Percentiles rank a stretch among this genome's conserved stretches.
Evolutionary conservation across 1,140 invertebrate genomes (phyloP).

Genomic region (Mylabris phalerata): DNA sequence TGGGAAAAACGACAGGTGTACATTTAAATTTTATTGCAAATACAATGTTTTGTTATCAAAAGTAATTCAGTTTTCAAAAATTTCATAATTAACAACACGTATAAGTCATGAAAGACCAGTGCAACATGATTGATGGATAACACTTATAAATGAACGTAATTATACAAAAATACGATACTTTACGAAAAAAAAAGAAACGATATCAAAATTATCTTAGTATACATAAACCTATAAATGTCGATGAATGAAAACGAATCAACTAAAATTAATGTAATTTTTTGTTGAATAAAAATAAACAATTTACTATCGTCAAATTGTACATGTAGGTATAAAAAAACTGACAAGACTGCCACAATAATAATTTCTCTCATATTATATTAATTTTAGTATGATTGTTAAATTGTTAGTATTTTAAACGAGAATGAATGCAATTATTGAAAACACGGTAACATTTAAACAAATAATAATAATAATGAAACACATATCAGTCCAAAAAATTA

Average conservation of each 20-base stretch:
- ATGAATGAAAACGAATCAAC: conserved; percentile 7
- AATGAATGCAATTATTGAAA: no score
- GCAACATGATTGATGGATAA: conserved; percentile 7
- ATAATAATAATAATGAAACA: no score
- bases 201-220: conserved; percentile 2
- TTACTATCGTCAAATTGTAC: no score
- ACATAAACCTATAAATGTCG: conserved; percentile 18
- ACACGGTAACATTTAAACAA: no score
- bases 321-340: no score
- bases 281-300: no score
- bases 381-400: no score
- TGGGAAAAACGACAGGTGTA: neutral
- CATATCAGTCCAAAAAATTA: no score
- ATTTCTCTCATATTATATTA: no score
- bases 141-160: conserved; percentile 7
- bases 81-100: conserved; percentile 16
- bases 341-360: no score
- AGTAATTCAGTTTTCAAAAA: conserved; percentile 15
- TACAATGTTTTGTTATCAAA: conserved; percentile 17
- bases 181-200: conserved; percentile 12
- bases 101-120: conserved; percentile 9
- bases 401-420: no score
- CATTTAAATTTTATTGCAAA: conserved; percentile 21
- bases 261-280: no score
- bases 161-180: conserved; percentile 3